Base-by-base conservation (phyloP, 1,140 invertebrate genomes). In the Planococcus citri region DNA sequence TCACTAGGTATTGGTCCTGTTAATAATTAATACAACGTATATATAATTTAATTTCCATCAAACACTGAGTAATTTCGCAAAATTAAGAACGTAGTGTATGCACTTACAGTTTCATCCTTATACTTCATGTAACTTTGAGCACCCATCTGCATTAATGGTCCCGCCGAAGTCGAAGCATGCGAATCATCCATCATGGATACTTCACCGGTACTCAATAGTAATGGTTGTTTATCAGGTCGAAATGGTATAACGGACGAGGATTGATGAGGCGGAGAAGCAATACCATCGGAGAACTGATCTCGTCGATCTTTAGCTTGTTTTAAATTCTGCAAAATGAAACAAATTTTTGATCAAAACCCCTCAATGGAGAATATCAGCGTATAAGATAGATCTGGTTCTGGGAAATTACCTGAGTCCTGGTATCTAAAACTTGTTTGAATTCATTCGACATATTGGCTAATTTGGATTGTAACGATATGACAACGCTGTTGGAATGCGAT, bases 401-500 rank as follows among this genome's bases (percentile, higher is more conserved):
- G 4, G 57, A 60, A 60, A 60, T 75, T 78, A 89, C 88, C 80
- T 91, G 87, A n/a, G 88, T 90, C 73, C 90, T 79, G 38, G 90
- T 84, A 85, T 92, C 88, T 57, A 92, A 78, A 61, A 92, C 88
- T 77, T 82, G 89, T 81, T 98, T 96, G 76, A 98, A 99, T 78
- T 96, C 91, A 74, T 90, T 95, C 9, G 95, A 97, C 89, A 99
- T 97, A 72, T 87, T 88, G 24, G 95, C 96, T 73, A 99, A 80
- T 79, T 97, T 94, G 9, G 95, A 96, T 81, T 99, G 95, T 68
- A 97, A 79, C 10, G 91, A 87, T 72, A 97, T 83, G 1, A 97
- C 96, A 69, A 99, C 93, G 76, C 92, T 95, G 41, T 93, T 95
- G 58, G 95, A 96, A 85, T 98, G 95, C 73, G 92, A 94, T 74